Conservation (phyloP, 2,888 invertebrate species). For the Caenorhabditis doughertyi region DNA sequence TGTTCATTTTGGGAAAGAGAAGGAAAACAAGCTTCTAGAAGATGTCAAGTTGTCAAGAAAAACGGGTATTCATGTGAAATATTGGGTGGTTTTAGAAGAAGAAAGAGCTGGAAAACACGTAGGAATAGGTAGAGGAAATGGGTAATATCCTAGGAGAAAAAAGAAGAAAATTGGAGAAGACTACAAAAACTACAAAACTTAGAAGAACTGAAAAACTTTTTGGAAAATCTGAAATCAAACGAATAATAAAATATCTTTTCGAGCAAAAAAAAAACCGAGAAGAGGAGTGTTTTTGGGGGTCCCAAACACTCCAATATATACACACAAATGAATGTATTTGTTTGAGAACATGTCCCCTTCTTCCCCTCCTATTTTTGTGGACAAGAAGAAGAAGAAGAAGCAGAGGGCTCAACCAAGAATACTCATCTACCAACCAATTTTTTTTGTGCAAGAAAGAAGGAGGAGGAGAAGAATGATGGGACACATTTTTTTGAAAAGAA, state of each 20-base stretch:
- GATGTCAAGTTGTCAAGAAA: slow-evolving; percentile 6
- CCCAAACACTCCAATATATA: slow-evolving; percentile 8
- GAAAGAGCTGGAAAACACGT: background rate
- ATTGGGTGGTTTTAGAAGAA: slow-evolving; percentile 9
- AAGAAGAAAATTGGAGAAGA: no score
- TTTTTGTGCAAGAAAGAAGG: background rate
- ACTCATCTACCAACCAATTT: background rate
- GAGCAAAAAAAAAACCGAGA: background rate
- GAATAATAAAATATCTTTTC: background rate
- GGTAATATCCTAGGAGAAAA: background rate
- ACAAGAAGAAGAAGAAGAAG: background rate
- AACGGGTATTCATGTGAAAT: slow-evolving; percentile 14
- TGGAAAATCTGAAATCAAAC: background rate
- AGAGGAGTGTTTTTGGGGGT: background rate
- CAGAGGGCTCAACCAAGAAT: background rate
- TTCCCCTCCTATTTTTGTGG: background rate
- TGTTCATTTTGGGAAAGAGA: slow-evolving; percentile 2
- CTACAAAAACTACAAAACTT: background rate
- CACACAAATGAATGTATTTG: slow-evolving; percentile 59
- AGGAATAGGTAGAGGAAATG: background rate
- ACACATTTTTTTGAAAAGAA: background rate
- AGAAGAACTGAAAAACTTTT: background rate
- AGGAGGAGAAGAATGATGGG: background rate
- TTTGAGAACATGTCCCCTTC: slow-evolving; percentile 41
- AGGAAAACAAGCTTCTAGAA: background rate